Percentiles rank a stretch among this genome's conserved stretches.
Conservation (phyloP, 2,797 vertebrate genomes). For the Vespertilio murinus region DNA sequence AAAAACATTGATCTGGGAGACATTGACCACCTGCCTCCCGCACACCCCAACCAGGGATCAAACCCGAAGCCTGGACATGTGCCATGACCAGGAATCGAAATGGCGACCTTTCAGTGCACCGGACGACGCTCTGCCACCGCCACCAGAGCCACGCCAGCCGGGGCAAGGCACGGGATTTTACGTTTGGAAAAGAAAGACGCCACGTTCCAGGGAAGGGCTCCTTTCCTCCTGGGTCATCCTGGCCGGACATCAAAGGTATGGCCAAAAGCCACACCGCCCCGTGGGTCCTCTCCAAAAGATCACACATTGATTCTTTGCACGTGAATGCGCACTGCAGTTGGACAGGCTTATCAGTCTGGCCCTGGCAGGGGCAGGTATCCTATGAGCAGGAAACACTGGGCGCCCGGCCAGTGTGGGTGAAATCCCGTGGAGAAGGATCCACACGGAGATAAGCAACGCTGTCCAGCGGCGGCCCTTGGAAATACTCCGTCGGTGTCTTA, state of each 20-base stretch:
- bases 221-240: neutral
- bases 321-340: neutral
- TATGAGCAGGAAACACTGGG: neutral
- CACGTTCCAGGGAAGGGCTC: neutral
- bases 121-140: neutral
- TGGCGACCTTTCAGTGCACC: neutral
- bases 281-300: conserved; percentile 16
- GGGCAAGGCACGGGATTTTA: neutral
- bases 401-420: neutral
- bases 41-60: neutral
- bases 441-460: neutral
- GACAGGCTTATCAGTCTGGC: neutral
- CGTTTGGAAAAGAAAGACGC: neutral
- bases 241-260: neutral
- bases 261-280: neutral
- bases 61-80: neutral
- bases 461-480: neutral
- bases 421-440: neutral
- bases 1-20: neutral
- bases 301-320: neutral
- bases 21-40: neutral
- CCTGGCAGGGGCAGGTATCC: neutral
- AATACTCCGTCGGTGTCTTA: neutral
- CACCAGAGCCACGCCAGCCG: neutral
- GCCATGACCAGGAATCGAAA: neutral